Conservation (phyloP, 2,888 invertebrate genomes). For the Julus scandinavius region DNA sequence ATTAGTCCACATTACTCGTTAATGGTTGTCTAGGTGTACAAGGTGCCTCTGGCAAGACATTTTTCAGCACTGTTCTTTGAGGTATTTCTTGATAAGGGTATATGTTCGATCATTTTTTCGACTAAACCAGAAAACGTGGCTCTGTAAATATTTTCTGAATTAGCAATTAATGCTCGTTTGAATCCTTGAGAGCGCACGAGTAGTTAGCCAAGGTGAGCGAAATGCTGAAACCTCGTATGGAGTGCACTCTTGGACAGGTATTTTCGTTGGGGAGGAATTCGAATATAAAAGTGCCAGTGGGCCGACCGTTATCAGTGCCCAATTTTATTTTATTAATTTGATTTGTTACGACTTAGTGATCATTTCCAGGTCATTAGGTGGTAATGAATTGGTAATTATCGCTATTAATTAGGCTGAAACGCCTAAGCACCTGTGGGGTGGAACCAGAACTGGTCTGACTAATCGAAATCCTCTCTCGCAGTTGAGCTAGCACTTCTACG, state of each 20-base stretch:
- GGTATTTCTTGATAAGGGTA: too few species aligned
- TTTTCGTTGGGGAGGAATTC: background rate
- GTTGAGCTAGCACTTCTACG: background rate
- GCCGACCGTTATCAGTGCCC: background rate
- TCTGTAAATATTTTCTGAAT: too few species aligned
- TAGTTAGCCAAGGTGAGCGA: too few species aligned
- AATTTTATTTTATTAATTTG: too few species aligned
- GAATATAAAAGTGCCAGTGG: background rate
- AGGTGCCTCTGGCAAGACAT: too few species aligned
- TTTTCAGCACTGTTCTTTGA: too few species aligned
- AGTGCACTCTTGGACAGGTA: too few species aligned
- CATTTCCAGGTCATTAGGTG: background rate
- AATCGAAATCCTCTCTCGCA: background rate
- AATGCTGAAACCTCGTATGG: too few species aligned
- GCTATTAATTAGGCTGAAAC: background rate
- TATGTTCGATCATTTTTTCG: too few species aligned
- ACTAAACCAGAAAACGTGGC: too few species aligned
- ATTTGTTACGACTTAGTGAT: background rate
- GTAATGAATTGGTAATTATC: background rate
- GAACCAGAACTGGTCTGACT: background rate
- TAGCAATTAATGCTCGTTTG: too few species aligned
- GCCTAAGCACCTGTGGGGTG: background rate
- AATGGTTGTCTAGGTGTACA: background rate
- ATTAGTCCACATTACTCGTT: background rate
- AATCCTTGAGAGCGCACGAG: too few species aligned